phyloP scores from a whole-genome alignment of 2,113 vertebrate genomes.

The Oophaga pumilio region DNA sequence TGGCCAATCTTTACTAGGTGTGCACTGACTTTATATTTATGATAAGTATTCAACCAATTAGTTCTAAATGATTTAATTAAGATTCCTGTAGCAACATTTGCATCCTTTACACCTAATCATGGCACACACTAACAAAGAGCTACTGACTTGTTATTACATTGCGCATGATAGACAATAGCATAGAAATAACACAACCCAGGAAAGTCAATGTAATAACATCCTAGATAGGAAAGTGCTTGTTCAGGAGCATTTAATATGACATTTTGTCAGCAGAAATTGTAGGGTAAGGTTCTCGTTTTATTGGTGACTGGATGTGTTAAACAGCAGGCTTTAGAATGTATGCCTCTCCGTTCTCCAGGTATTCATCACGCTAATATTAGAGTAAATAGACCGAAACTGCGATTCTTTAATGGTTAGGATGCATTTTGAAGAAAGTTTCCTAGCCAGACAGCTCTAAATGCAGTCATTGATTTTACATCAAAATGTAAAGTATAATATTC shows the following conservation, averaged over 20 bases:
- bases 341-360: background rate
- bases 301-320: constrained; percentile 49
- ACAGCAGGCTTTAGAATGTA: constrained; percentile 20
- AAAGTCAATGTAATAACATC: constrained; percentile 37
- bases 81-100: background rate
- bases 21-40: background rate
- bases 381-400: background rate
- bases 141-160: background rate
- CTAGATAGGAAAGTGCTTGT: constrained; percentile 40
- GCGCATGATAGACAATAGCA: constrained; percentile 39
- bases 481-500: background rate
- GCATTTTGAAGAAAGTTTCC: background rate
- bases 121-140: background rate
- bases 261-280: constrained; percentile 50
- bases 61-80: background rate
- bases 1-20: background rate
- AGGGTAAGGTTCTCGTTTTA: constrained; percentile 32
- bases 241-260: constrained; percentile 37
- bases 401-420: background rate
- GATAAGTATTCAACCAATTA: background rate
- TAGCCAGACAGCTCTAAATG: background rate
- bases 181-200: constrained; percentile 43
- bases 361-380: constrained; percentile 17
- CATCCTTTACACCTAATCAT: background rate
- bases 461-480: background rate